A percentile compares a stretch with the other conserved stretches of the same genome.
Conservation (phyloP, 2,797 vertebrate genomes). For the Lemur catta region DNA sequence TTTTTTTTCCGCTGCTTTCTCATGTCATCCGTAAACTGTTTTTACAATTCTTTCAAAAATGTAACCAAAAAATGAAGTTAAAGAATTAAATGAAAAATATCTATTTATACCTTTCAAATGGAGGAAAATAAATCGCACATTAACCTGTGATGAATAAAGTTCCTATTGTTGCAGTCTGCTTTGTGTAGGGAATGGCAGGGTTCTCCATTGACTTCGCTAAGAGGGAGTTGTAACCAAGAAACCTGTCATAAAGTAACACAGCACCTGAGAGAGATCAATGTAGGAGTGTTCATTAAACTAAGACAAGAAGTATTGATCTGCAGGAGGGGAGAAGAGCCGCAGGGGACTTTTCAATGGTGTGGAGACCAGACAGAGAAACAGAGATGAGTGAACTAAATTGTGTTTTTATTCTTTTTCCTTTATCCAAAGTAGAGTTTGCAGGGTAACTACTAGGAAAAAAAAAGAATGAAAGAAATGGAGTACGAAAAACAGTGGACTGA, state of each 20-base stretch:
- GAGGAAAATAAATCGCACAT: neutral
- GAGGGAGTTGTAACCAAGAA: constrained; percentile 45
- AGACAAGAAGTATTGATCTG: constrained; percentile 69
- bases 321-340: neutral
- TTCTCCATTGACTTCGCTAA: neutral
- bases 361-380: neutral
- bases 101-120: neutral
- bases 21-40: constrained; percentile 7
- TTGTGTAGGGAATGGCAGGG: constrained; percentile 21
- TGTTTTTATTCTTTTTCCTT: constrained; percentile 57
- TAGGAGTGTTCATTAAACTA: constrained; percentile 64
- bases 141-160: constrained; percentile 24
- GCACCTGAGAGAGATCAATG: constrained; percentile 60
- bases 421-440: constrained; percentile 34
- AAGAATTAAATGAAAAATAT: constrained; percentile 32
- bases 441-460: neutral
- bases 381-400: constrained; percentile 1
- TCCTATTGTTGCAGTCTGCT: neutral
- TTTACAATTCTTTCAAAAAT: constrained; percentile 44
- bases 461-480: neutral
- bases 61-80: constrained; percentile 27
- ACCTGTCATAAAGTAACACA: constrained; percentile 57
- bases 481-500: neutral
- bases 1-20: constrained; percentile 8
- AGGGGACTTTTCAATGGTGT: neutral